These are phyloP conservation scores for Aphidius ervi DNA, from an alignment of 1,140 invertebrate species.

Conservation along the genomic window DNA sequence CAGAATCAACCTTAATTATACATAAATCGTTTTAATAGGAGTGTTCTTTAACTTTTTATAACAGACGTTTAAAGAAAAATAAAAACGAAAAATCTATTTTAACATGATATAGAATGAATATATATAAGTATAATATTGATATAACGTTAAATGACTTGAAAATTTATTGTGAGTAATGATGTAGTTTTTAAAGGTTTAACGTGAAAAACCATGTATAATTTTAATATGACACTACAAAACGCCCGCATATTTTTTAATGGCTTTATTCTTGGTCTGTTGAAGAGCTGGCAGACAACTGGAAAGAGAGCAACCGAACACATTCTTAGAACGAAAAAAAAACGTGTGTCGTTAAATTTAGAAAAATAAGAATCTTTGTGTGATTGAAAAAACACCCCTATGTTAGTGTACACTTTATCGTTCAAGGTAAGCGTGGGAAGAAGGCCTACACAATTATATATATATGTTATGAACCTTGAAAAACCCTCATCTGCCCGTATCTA, in stretches of 20 bases:
- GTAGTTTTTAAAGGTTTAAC: too few species aligned
- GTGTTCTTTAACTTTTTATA: too few species aligned
- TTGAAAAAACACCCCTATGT: constrained; percentile 13
- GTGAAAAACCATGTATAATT: too few species aligned
- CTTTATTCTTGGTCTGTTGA: not conserved
- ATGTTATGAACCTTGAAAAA: constrained; percentile 1
- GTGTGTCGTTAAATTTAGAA: constrained; percentile 32
- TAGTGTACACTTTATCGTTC: not conserved
- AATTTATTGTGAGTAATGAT: too few species aligned
- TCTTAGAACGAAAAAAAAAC: not conserved
- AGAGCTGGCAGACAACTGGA: not conserved
- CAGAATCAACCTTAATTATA: too few species aligned
- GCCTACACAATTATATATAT: constrained; percentile 22
- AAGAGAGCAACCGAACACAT: not conserved
- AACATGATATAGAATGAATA: too few species aligned
- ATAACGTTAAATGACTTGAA: too few species aligned
- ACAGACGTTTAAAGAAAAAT: too few species aligned
- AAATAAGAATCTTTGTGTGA: constrained; percentile 35
- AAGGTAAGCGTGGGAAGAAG: constrained; percentile 27
- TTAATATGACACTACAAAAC: too few species aligned
- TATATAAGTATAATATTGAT: too few species aligned
- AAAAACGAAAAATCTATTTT: too few species aligned
- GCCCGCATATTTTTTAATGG: not conserved
- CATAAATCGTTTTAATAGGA: too few species aligned
- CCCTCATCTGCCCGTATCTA: constrained; percentile 35